Evolutionary conservation across 1,140 invertebrate species (phyloP).

Genomic region (Sitobion miscanthi): DNA sequence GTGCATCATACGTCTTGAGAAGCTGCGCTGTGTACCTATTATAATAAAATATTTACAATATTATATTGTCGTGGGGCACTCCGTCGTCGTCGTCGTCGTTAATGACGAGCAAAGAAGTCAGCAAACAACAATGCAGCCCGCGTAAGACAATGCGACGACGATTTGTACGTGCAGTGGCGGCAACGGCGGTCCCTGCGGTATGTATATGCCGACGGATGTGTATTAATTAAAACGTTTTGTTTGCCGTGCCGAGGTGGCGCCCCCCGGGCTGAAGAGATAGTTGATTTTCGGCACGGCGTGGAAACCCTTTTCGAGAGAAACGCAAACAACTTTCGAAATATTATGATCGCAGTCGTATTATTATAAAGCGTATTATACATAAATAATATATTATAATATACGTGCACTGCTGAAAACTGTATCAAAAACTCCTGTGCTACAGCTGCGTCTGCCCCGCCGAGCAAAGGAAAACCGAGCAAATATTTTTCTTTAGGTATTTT

Average conservation of each 20-base stretch:
- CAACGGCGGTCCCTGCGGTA: conserved; percentile 18
- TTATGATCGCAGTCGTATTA: conserved; percentile 27
- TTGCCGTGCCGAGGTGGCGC: conserved; percentile 41
- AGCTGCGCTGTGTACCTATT: background rate
- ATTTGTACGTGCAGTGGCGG: background rate
- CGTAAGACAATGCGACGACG: conserved; percentile 33
- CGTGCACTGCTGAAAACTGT: background rate
- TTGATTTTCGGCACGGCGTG: conserved; percentile 25
- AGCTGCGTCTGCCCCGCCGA: background rate
- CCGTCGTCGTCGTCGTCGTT: background rate
- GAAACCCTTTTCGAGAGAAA: conserved; percentile 26
- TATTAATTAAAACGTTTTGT: conserved; percentile 57
- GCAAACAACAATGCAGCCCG: background rate
- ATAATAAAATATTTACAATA: background rate
- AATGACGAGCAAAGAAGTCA: background rate
- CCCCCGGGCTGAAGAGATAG: conserved; percentile 45
- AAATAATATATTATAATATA: background rate
- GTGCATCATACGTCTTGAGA: no score
- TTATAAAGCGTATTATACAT: background rate
- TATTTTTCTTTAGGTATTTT: conserved; percentile 20
- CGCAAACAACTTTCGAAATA: conserved; percentile 51
- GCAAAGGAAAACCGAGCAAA: conserved; percentile 18
- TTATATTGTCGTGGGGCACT: background rate
- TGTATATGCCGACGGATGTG: background rate
- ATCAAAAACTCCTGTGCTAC: background rate